Evolutionary conservation across 2,797 vertebrate genomes (phyloP), one percentile per base, ranked within the genome.

Genomic region (Myoxocephalus aenaeus): DNA sequence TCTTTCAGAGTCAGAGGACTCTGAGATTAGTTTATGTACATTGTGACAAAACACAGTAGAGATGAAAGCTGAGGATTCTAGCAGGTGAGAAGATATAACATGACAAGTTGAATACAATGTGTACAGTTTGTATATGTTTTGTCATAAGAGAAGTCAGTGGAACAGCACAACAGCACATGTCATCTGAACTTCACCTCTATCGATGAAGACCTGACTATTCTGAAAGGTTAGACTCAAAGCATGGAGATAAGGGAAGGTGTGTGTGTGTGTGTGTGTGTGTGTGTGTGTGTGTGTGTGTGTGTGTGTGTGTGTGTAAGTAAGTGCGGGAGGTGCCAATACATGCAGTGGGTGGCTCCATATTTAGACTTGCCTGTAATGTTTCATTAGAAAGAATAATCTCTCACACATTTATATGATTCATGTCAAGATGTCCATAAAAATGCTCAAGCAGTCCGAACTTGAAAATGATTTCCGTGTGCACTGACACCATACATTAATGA

Each of bases 121-220:
- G 25, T n/a, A n/a, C 29, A n/a, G 2, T 38, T 59, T 59, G 15
- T 70, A n/a, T 70, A 48, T 53, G 3, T 53, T 75, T 75, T 67
- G 38, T 78, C 58, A 27, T 57, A 34, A 50, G 57, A 61, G 42
- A 71, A 74, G 65, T 76, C 62, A 65, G 67, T 15, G 59, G 62
- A 78, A 56, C 70, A 77, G 73, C 66, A 67, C 70, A 81, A 76
- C 72, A 3, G 73, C 79, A 83, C 75, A 80, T 81, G 58, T 73
- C 61, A 75, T 66, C 73, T 73, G 83, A 80, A 77, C 81, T 88
- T 85, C 58, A 83, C 86, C 88, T 86, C 77, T 66, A 74, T 77
- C 46, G 34, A 90, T 90, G 86, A 89, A 87, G 82, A 89, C 87
- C 90, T 87, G 91, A 93, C 91, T 91, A 89, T 91, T 92, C 90